Conservation (phyloP, 2,888 invertebrate genomes). For the Endotricha flammealis region DNA sequence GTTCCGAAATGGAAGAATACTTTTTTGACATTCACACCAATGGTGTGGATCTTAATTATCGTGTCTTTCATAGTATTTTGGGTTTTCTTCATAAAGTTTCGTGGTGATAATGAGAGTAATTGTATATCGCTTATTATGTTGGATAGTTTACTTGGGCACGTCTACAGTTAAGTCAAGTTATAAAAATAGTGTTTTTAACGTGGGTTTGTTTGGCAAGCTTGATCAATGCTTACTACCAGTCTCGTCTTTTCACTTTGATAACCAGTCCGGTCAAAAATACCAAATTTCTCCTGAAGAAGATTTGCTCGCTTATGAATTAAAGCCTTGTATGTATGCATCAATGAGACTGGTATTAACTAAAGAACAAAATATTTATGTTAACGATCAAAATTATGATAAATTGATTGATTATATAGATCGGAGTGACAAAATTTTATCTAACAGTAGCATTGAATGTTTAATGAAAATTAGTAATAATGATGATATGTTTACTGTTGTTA, state of each 20-base stretch:
- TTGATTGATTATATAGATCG: too few species aligned
- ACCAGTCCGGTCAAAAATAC: conserved; percentile 31
- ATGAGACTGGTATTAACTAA: too few species aligned
- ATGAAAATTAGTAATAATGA: too few species aligned
- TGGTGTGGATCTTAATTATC: conserved; percentile 35
- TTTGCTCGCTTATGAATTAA: conserved; percentile 26
- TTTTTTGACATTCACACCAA: conserved; percentile 33
- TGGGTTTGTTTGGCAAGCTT: conserved; percentile 44
- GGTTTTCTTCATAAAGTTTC: conserved; percentile 23
- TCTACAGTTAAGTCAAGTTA: conserved; percentile 19
- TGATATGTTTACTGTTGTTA: conserved; percentile 31
- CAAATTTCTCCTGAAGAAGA: conserved; percentile 35
- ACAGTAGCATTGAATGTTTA: too few species aligned
- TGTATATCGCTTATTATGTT: conserved; percentile 30
- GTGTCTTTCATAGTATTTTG: conserved; percentile 27
- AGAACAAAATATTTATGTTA: too few species aligned
- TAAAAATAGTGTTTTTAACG: conserved; percentile 27
- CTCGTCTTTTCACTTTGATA: conserved; percentile 37
- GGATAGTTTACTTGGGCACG: conserved; percentile 32
- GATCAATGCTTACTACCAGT: conserved; percentile 37
- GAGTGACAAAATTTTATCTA: too few species aligned
- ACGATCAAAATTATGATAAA: too few species aligned
- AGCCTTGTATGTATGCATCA: conserved; percentile 46
- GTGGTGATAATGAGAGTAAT: conserved; percentile 26
- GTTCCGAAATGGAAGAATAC: conserved; percentile 34